phyloP scores from a whole-genome alignment of 2,888 invertebrate genomes.

The Labia minor region DNA sequence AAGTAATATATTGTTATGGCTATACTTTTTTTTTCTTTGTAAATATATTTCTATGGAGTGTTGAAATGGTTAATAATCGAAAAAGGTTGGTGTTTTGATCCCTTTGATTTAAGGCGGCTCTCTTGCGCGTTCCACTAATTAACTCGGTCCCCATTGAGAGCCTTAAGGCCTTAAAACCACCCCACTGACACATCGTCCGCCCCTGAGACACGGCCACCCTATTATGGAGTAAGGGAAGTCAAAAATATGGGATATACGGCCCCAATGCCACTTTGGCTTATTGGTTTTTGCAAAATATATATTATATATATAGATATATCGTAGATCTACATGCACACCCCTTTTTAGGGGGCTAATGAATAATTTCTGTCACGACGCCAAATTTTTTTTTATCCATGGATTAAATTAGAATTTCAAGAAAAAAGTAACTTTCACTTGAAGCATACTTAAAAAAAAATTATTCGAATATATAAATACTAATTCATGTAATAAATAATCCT shows the following conservation, averaged over 20 bases:
- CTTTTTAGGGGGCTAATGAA: background rate
- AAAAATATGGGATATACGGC: constrained; percentile 13
- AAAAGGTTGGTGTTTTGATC: constrained; percentile 1
- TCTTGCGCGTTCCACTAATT: background rate
- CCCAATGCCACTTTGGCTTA: constrained; percentile 13
- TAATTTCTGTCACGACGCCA: background rate
- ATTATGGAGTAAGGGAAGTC: background rate
- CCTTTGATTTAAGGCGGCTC: background rate
- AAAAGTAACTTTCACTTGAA: too few relatives aligned
- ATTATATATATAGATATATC: background rate
- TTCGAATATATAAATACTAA: too few relatives aligned
- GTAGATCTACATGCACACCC: background rate
- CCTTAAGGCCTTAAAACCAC: background rate
- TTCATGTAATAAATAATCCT: too few relatives aligned
- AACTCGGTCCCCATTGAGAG: background rate
- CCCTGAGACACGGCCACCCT: background rate
- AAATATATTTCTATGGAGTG: constrained; percentile 13
- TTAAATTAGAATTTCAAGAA: too few relatives aligned
- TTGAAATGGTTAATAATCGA: constrained; percentile 13
- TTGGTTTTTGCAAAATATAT: constrained; percentile 13
- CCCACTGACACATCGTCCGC: background rate
- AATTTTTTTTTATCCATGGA: background rate
- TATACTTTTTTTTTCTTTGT: background rate
- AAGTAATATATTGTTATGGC: background rate
- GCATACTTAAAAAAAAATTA: too few relatives aligned